These are phyloP conservation scores for Cydia splendana DNA, from an alignment of 1,140 invertebrate genomes.

Conservation along the genomic window DNA sequence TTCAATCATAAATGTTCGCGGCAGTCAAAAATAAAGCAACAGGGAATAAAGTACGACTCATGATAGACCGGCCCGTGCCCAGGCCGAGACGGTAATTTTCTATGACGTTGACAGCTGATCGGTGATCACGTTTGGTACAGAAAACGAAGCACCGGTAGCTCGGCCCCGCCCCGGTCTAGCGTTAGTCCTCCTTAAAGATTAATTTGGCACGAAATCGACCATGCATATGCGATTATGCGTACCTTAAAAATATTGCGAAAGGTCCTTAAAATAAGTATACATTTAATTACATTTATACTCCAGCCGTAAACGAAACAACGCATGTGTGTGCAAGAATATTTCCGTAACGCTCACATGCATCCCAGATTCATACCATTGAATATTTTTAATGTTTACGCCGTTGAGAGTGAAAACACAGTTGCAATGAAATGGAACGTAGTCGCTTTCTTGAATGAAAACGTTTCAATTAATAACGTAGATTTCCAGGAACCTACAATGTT, in stretches of 20 bases:
- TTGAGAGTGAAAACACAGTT: background rate
- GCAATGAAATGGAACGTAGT: background rate
- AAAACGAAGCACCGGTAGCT: too few relatives aligned
- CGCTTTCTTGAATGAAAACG: background rate
- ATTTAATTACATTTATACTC: background rate
- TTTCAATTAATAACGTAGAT: background rate
- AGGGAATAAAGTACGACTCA: background rate
- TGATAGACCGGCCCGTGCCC: too few relatives aligned
- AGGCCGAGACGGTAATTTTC: too few relatives aligned
- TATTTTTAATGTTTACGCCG: constrained; percentile 11
- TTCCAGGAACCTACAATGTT: background rate
- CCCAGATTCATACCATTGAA: background rate
- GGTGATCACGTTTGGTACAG: too few relatives aligned
- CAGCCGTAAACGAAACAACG: background rate
- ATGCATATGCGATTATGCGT: too few relatives aligned
- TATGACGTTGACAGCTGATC: too few relatives aligned
- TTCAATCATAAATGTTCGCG: too few relatives aligned
- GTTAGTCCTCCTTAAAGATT: background rate
- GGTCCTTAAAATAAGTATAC: background rate
- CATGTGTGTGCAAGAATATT: background rate
- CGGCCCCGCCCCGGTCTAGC: too few relatives aligned
- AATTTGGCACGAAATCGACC: background rate
- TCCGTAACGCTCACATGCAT: constrained; percentile 3
- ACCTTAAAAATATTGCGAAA: background rate
- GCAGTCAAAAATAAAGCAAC: background rate